Evolutionary conservation across 2,113 vertebrate species (phyloP), one percentile per base, ranked within the genome.

Genomic region (Myrmecobius fasciatus): DNA sequence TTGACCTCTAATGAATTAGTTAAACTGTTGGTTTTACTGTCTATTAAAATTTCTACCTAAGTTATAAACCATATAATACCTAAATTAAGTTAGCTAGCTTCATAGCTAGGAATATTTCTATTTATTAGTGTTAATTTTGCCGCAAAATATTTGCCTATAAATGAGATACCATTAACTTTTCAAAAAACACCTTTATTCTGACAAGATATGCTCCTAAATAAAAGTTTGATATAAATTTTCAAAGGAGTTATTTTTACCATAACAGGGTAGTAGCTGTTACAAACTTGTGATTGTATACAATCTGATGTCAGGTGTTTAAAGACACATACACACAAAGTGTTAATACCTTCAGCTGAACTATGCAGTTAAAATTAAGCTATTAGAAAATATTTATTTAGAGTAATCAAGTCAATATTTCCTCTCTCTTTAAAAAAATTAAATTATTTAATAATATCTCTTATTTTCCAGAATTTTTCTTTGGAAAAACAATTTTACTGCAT

Each of bases 301-400:
- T 43, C 17, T 43, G 36, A 43, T 43, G 67, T 0, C 10, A n/a
- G 92, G 6, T 3, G 25, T 51, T 92, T 49, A 31, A 12, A 95
- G 93, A 94, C 31, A 91, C 22, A 43, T 92, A 67, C 96, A 83
- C 14, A 3, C 89, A 25, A 96, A 97, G 90, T 31, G 56, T 96
- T 97, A 90, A 14, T 93, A 92, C 92, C 91, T 88, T 93, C 93
- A 96, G 14, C 43, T 96, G 93, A 52, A 91, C 89, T 95, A 95
- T 93, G 1, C 54, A 52, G 25, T 94, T 96, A 97, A 96, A 96
- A 94, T 89, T 52, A 47, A 26, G 3, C 3, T 2, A 43, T 75
- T 31, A 26, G 25, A 0, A 48, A 75, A 95, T 96, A 89, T 92
- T 46, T 90, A 94, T 89, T 25, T 0, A 91, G 0, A n/a, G 8